These are phyloP conservation scores for Diabrotica virgifera DNA, from an alignment of 1,140 invertebrate species.

Conservation along the genomic window DNA sequence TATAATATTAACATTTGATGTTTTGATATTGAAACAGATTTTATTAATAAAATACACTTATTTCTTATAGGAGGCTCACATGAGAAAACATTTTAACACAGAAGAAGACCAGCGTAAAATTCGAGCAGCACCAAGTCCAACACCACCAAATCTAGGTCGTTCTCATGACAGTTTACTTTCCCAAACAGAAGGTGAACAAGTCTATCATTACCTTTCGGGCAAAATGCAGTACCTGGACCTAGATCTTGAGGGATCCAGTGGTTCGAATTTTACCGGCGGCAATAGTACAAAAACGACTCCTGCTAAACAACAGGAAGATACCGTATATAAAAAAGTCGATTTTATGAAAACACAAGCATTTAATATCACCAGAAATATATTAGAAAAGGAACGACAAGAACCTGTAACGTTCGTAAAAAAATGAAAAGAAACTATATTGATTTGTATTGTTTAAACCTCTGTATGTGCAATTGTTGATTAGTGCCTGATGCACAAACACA, in stretches of 20 bases:
- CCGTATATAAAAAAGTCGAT: slow-evolving; percentile 86
- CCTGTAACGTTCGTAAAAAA: slow-evolving; percentile 9
- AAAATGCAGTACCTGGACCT: slow-evolving; percentile 72
- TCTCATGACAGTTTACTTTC: slow-evolving; percentile 37
- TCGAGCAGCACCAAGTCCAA: slow-evolving; percentile 54
- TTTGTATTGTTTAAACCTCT: no score
- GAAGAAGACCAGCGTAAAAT: slow-evolving; percentile 42
- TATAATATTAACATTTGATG: not conserved
- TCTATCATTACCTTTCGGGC: slow-evolving; percentile 32
- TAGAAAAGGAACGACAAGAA: slow-evolving; percentile 55
- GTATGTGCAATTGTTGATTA: no score
- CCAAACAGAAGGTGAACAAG: slow-evolving; percentile 30
- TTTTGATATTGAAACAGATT: not conserved
- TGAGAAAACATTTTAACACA: slow-evolving; percentile 29
- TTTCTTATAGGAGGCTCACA: slow-evolving; percentile 30
- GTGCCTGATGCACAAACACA: no score
- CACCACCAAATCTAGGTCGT: slow-evolving; percentile 39
- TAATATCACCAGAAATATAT: slow-evolving; percentile 78
- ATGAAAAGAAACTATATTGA: slow-evolving; percentile 4
- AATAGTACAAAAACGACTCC: slow-evolving; percentile 25
- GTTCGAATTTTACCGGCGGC: slow-evolving; percentile 24
- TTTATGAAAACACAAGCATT: slow-evolving; percentile 90
- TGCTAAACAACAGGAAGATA: slow-evolving; percentile 51
- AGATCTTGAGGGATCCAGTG: slow-evolving; percentile 56
- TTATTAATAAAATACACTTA: not conserved